Percentiles rank a stretch among this genome's conserved stretches.
Evolutionary conservation across 2,888 invertebrate genomes (phyloP).

Genomic region (Endotricha flammealis): DNA sequence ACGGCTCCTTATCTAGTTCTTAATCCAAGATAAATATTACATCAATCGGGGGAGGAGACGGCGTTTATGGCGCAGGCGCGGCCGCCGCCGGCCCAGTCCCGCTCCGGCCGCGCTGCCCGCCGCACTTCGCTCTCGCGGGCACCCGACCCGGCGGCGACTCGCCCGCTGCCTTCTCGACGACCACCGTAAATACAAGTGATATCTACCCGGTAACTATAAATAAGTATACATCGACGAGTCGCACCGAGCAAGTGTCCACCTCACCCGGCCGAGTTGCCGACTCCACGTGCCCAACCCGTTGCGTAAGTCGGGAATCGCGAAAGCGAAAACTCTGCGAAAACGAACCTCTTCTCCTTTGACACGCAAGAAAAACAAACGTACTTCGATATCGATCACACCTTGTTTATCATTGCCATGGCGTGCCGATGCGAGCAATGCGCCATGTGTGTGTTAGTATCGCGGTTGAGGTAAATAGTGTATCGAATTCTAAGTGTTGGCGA

Average conservation of each 20-base stretch:
- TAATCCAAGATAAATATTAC: constrained; percentile 78
- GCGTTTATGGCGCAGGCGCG: constrained; percentile 45
- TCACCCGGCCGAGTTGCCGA: constrained; percentile 20
- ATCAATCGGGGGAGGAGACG: constrained; percentile 67
- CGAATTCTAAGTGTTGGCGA: constrained; percentile 30
- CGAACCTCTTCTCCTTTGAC: constrained; percentile 65
- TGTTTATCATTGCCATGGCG: constrained; percentile 54
- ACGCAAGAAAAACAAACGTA: constrained; percentile 59
- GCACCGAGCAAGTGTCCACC: constrained; percentile 11
- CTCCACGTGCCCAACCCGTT: constrained; percentile 57
- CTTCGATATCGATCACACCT: constrained; percentile 55
- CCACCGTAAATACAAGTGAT: constrained; percentile 31
- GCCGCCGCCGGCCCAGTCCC: constrained; percentile 60
- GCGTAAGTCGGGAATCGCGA: constrained; percentile 56
- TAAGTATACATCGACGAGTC: constrained; percentile 2
- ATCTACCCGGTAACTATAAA: constrained; percentile 2
- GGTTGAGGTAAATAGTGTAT: constrained; percentile 40
- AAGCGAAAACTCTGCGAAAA: constrained; percentile 38
- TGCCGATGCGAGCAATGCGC: constrained; percentile 23
- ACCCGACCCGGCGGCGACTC: constrained; percentile 63
- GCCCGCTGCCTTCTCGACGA: constrained; percentile 46
- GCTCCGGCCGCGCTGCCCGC: constrained; percentile 68
- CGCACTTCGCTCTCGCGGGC: constrained; percentile 58
- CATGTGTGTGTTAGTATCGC: constrained; percentile 38
- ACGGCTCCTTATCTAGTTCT: constrained; percentile 64